phyloP scores from a whole-genome alignment of 1,140 invertebrate genomes.

The Druon quercuslanigerum region DNA sequence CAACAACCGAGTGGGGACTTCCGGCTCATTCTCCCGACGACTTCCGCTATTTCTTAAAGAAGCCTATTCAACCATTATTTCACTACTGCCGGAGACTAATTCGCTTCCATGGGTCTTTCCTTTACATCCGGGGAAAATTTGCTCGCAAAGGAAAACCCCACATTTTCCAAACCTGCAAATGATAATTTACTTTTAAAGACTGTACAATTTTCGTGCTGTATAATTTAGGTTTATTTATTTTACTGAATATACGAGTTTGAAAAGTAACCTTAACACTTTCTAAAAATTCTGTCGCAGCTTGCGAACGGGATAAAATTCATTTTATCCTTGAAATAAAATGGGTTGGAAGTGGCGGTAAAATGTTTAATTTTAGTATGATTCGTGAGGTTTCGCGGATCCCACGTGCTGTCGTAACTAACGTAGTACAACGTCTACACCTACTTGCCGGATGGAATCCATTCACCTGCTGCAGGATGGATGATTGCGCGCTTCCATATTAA shows the following conservation, averaged over 20 bases:
- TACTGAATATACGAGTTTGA: background rate
- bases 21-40: constrained; percentile 67
- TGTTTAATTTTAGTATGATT: constrained; percentile 21
- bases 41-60: constrained; percentile 70
- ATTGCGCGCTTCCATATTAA: constrained; percentile 42
- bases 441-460: constrained; percentile 52
- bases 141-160: constrained; percentile 46
- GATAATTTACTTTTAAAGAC: constrained; percentile 7
- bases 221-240: background rate
- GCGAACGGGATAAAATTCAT: background rate
- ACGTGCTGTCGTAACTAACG: constrained; percentile 47
- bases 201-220: constrained; percentile 10
- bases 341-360: constrained; percentile 2
- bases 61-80: constrained; percentile 69
- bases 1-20: constrained; percentile 65
- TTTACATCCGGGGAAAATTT: constrained; percentile 46
- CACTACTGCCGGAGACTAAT: constrained; percentile 62
- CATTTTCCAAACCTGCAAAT: constrained; percentile 36
- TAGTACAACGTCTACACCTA: constrained; percentile 53
- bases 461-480: constrained; percentile 55
- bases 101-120: constrained; percentile 53
- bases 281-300: background rate
- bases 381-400: constrained; percentile 37
- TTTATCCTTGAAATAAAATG: constrained; percentile 2
- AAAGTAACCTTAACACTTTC: no score